Base-by-base conservation (phyloP, 2,888 invertebrate genomes). In the Plagiodera versicolora region DNA sequence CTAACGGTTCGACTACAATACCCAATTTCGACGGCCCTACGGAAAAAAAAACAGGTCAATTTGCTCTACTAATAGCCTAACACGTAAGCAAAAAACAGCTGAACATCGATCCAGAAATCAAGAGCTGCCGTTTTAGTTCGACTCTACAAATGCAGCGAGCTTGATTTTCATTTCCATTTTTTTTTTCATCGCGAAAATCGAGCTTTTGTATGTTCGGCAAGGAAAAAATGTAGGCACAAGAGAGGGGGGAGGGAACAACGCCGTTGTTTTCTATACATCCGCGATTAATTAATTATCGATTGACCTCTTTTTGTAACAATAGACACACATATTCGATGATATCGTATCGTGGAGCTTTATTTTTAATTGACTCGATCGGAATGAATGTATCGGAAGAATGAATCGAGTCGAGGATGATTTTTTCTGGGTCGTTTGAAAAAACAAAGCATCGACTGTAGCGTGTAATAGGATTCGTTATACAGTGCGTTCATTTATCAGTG, bases 251-350 rank as follows among this genome's bases (percentile, higher is more conserved):
- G 30, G 58, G 58, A 61, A 49, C 57, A n/a, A n/a, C 54, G 53
- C 58, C 24, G 51, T 58, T 61, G 54, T 54, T 55, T 55, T 17
- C n/a, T 47, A 53, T 58, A 58, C 58, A 52, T 53, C 56, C 24
- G 56, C 49, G 53, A 62, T 58, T 62, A 58, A 62, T 62, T 62
- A 59, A 62, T 56, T 62, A 62, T 62, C 53, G 62, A 59, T 62
- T 53, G 62, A 62, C 59, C 59, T 52, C 30, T 51, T 62, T 60
- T 62, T 62, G 35, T 44, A 24, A 60, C 56, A 18, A 32, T 47
- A 47, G 19, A 17, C 56, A 53, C 48, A 61, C 24, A 52, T 57
- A 57, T 8, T 46, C 18, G n/a, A 47, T 19, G 51, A 45, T 28
- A 44, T 35, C 30, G 32, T 17, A 55, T 51, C 32, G 51, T 56